Conservation (phyloP, 2,113 vertebrate genomes). For the Aythya baeri region DNA sequence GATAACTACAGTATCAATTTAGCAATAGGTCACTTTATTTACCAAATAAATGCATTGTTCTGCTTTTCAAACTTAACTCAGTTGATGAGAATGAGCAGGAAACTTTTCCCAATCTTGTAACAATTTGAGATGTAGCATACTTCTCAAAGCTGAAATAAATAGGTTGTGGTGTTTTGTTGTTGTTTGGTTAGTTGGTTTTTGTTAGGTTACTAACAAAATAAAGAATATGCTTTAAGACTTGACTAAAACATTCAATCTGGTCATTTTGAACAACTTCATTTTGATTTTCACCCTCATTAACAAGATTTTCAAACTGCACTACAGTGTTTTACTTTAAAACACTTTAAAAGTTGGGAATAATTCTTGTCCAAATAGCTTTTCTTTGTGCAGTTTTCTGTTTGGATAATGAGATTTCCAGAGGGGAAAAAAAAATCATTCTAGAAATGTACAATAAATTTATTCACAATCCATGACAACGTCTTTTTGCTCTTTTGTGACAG, state of each 20-base stretch:
- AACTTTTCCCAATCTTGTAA: neutral
- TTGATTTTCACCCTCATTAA: neutral
- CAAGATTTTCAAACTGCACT: neutral
- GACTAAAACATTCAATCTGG: neutral
- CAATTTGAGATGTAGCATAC: neutral
- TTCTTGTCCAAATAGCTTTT: neutral
- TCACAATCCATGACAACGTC: neutral
- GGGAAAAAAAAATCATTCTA: neutral
- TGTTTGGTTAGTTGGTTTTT: neutral
- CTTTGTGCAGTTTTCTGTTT: neutral
- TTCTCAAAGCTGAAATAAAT: neutral
- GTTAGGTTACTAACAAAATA: neutral
- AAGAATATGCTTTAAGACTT: neutral
- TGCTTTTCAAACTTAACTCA: neutral
- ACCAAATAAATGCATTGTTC: neutral
- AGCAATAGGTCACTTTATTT: neutral
- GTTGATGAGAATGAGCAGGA: neutral
- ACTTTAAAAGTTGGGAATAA: neutral
- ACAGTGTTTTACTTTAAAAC: neutral
- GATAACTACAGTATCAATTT: neutral
- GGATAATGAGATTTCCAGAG: neutral
- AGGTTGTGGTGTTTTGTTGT: too few species aligned
- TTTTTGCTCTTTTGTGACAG: neutral
- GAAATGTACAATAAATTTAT: neutral
- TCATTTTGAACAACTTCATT: neutral